A percentile compares a stretch with the other conserved stretches of the same genome.
These are phyloP conservation scores for Macquaria australasica DNA, from an alignment of 2,113 vertebrate genomes.

Conservation along the genomic window DNA sequence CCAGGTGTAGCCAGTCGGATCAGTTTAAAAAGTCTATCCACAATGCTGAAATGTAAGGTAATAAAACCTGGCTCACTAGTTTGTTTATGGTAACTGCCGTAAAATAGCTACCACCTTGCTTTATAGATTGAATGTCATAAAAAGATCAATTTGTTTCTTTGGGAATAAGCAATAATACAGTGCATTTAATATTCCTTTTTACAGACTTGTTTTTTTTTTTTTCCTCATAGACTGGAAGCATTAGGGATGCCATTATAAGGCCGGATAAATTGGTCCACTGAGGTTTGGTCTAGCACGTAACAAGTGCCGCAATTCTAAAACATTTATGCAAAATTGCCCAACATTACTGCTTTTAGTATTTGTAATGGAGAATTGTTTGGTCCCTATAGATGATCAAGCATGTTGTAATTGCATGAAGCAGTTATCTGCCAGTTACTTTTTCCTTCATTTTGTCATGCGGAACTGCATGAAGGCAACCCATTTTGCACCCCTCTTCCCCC, in stretches of 20 bases:
- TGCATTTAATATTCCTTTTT: constrained; percentile 76
- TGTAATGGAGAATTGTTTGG: constrained; percentile 46
- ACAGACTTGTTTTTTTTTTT: constrained; percentile 80
- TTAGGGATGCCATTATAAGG: constrained; percentile 76
- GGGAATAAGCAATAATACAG: constrained; percentile 73
- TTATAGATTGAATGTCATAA: constrained; percentile 69
- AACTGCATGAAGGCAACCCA: constrained; percentile 5
- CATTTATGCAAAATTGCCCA: constrained; percentile 74
- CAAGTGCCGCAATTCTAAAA: constrained; percentile 71
- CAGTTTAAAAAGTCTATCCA: constrained; percentile 19
- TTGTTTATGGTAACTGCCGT: constrained; percentile 44
- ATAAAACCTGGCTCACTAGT: constrained; percentile 54
- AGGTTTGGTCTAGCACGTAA: constrained; percentile 61
- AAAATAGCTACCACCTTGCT: constrained; percentile 48
- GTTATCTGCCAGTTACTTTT: constrained; percentile 37
- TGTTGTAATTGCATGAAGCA: constrained; percentile 27
- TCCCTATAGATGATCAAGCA: constrained; percentile 65
- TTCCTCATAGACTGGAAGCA: constrained; percentile 67
- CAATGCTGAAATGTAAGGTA: constrained; percentile 16
- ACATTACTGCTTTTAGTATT: constrained; percentile 67
- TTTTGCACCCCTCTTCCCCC: background rate
- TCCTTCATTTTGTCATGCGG: constrained; percentile 3
- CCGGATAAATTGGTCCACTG: constrained; percentile 69
- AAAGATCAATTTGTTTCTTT: constrained; percentile 74
- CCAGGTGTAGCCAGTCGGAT: constrained; percentile 38